Evolutionary conservation across 2,888 invertebrate genomes (phyloP).

Genomic region (Xylota segnis): DNA sequence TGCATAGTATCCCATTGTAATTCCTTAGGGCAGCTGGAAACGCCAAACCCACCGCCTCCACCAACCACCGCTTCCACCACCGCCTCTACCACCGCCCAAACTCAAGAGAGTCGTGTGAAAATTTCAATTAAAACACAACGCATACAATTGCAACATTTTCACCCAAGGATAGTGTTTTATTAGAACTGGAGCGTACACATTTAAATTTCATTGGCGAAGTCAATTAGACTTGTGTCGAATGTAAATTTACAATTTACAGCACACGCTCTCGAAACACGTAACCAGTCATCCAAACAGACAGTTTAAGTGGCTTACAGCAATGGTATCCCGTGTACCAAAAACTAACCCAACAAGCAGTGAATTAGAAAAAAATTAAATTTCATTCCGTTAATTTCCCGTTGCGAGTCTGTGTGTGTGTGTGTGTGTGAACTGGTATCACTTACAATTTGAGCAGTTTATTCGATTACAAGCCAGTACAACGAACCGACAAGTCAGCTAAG

Average conservation of each 20-base stretch:
- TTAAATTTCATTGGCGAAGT: slow-evolving; percentile 14
- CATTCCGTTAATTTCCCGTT: slow-evolving; percentile 1
- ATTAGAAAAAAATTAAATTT: slow-evolving; percentile 26
- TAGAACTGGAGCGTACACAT: slow-evolving; percentile 3
- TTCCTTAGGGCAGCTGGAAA: not conserved
- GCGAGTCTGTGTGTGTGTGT: too few species aligned
- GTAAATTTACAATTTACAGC: slow-evolving; percentile 11
- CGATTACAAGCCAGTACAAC: slow-evolving; percentile 43
- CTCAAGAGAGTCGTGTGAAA: slow-evolving; percentile 23
- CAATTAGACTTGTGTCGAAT: slow-evolving; percentile 22
- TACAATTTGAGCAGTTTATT: slow-evolving; percentile 26
- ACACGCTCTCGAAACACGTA: not conserved
- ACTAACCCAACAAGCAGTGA: not conserved
- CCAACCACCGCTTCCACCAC: too few species aligned
- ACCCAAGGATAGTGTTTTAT: slow-evolving; percentile 7
- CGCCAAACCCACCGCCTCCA: not conserved
- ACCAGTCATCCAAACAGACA: not conserved
- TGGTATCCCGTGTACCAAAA: not conserved
- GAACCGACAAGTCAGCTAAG: slow-evolving; percentile 22
- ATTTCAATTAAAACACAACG: slow-evolving; percentile 35
- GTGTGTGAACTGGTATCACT: slow-evolving; percentile 30
- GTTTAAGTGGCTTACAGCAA: not conserved
- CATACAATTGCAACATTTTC: slow-evolving; percentile 14
- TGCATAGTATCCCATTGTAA: not conserved
- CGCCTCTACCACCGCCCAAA: not conserved